Evolutionary conservation across 2,113 vertebrate genomes (phyloP).

Genomic region (Pachypanchax playfairii): DNA sequence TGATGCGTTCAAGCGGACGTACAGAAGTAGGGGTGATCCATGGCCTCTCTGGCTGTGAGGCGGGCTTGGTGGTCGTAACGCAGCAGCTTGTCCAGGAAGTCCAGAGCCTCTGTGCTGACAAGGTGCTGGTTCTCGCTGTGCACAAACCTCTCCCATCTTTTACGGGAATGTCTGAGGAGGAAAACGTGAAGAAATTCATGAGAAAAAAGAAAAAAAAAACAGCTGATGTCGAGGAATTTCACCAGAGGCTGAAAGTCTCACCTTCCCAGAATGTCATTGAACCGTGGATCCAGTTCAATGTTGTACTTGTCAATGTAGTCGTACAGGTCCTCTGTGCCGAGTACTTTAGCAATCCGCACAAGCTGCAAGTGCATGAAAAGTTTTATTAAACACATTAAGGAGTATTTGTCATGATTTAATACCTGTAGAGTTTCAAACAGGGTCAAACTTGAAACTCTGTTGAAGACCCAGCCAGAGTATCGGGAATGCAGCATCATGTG

Average conservation of each 20-base stretch:
- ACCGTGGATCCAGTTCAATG: conserved; percentile 82
- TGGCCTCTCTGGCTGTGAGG: conserved; percentile 85
- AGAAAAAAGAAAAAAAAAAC: background rate
- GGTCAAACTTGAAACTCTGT: background rate
- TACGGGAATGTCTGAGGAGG: conserved; percentile 82
- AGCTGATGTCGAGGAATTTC: background rate
- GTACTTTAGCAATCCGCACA: conserved; percentile 82
- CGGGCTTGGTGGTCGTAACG: conserved; percentile 87
- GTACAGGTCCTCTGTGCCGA: conserved; percentile 82
- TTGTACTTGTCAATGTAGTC: conserved; percentile 86
- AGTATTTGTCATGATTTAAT: background rate
- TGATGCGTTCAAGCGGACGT: conserved; percentile 21
- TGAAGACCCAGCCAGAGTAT: too few relatives aligned
- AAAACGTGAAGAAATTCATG: too few relatives aligned
- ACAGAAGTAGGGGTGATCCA: conserved; percentile 89
- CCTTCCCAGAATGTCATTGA: conserved; percentile 84
- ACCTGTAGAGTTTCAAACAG: background rate
- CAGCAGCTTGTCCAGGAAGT: conserved; percentile 87
- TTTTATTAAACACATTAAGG: background rate
- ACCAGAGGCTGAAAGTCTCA: conserved; percentile 28
- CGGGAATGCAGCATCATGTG: too few relatives aligned
- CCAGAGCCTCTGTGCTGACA: conserved; percentile 85
- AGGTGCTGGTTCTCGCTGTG: conserved; percentile 89
- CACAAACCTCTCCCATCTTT: conserved; percentile 88
- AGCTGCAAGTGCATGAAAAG: conserved; percentile 57